Evolutionary conservation across 1,140 invertebrate species (phyloP), one percentile per base, ranked within the genome.

Genomic region (Psix sp.): DNA sequence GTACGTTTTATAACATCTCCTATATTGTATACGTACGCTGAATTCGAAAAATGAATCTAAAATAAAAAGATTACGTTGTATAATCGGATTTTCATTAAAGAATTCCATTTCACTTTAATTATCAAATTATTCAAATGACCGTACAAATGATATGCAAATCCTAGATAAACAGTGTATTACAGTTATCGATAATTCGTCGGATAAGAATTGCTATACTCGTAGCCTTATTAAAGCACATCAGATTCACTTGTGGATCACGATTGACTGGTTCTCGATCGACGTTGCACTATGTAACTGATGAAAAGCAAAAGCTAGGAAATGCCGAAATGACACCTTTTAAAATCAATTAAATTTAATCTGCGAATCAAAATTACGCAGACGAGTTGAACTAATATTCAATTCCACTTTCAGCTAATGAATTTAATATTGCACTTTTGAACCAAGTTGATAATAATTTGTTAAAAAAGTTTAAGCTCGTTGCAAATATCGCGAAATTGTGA

Each of bases 181-280:
- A 18, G 31, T 13, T 42, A 56, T 49, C 51, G 62, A 66, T 56
- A 66, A n/a, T 56, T 66, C 62, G 35, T 36, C 10, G 35, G 51
- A 48, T 66, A 66, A 56, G 17, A 3, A n/a, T n/a, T 13, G 62
- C n/a, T n/a, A n/a, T 35, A 42, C 40, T 42, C 21, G 5, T 33
- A 29, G 21, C 49, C 62, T 66, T 65, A 56, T 66, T 66, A 66
- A 56, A 36, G 62, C 51, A 36, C 51, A 56, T 56, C 62, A 49
- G 42, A 66, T 66, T 57, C 43, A 35, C 42, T 42, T 48, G 26
- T 36, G 51, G 62, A 38, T 56, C 62, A 66, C 51, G 62, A 66
- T 35, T 66, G 35, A 42, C 62, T 56, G 43, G 35, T 17, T 65
- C 24, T 48, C 49, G 49, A 65, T 54, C 49, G 60, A 54, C 60